Evolutionary conservation across 2,888 invertebrate genomes (phyloP).

Genomic region (Nemotelus nigrinus): DNA sequence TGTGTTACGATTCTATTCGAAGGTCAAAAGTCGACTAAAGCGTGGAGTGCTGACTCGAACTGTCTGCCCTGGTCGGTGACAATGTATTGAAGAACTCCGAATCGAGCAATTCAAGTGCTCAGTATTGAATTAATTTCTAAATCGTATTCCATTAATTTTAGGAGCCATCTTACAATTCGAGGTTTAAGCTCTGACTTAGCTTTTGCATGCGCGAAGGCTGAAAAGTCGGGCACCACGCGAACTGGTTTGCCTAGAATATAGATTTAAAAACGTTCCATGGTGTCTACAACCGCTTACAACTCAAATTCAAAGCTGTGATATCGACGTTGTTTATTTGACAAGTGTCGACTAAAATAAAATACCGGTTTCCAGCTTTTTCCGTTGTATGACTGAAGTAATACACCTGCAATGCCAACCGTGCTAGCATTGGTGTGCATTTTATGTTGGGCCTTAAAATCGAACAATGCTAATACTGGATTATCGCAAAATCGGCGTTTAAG

Average conservation of each 20-base stretch:
- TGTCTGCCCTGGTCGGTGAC: no score
- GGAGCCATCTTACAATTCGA: slow-evolving; percentile 57
- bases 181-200: slow-evolving; percentile 55
- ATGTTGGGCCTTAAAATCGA: no score
- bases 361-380: slow-evolving; percentile 34
- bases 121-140: slow-evolving; percentile 52
- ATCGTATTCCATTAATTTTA: slow-evolving; percentile 57
- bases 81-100: no score
- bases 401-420: slow-evolving; percentile 53
- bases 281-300: slow-evolving; percentile 54
- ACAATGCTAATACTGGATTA: slow-evolving; percentile 49
- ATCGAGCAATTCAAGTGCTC: no score
- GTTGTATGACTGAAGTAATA: slow-evolving; percentile 52
- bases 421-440: slow-evolving; percentile 56
- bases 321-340: slow-evolving; percentile 52
- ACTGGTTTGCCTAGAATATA: slow-evolving; percentile 54
- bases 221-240: slow-evolving; percentile 56
- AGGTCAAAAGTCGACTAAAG: no score
- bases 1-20: no score
- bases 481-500: slow-evolving; percentile 42
- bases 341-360: slow-evolving; percentile 55
- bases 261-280: slow-evolving; percentile 54
- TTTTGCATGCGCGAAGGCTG: slow-evolving; percentile 55
- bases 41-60: no score
- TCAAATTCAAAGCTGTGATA: slow-evolving; percentile 58